phyloP scores from a whole-genome alignment of 2,888 invertebrate genomes.

The Imbricaverruca yamaguchii region DNA sequence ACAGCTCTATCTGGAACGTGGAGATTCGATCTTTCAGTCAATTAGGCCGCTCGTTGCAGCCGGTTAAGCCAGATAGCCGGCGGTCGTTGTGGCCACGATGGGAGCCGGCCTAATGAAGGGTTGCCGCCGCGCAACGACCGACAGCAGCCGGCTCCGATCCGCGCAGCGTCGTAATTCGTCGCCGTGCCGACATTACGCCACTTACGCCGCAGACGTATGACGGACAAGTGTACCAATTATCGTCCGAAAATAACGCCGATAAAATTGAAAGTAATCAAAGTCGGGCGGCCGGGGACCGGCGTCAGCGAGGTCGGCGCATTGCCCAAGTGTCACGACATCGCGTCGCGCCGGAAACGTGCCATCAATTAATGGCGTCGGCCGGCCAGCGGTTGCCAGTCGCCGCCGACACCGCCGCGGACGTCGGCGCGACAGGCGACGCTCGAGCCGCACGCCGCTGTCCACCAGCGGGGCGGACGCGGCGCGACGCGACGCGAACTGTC shows the following conservation, averaged over 20 bases:
- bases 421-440: background rate
- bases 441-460: background rate
- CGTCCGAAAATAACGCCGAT: background rate
- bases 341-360: constrained; percentile 3
- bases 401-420: background rate
- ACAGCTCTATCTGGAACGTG: background rate
- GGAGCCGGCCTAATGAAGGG: background rate
- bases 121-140: background rate
- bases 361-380: background rate
- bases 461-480: no score
- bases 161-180: background rate
- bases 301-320: background rate
- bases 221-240: background rate
- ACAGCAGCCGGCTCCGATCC: background rate
- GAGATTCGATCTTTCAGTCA: constrained; percentile 3
- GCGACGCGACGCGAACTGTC: background rate
- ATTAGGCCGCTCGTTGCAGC: constrained; percentile 1
- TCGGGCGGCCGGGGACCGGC: background rate
- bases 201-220: background rate
- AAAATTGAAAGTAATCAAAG: background rate
- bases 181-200: background rate
- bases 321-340: background rate
- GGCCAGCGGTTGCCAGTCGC: background rate
- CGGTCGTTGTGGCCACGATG: background rate
- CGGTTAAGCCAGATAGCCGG: background rate